phyloP scores from a whole-genome alignment of 2,797 vertebrate species.

The Ambastaia sidthimunki region DNA sequence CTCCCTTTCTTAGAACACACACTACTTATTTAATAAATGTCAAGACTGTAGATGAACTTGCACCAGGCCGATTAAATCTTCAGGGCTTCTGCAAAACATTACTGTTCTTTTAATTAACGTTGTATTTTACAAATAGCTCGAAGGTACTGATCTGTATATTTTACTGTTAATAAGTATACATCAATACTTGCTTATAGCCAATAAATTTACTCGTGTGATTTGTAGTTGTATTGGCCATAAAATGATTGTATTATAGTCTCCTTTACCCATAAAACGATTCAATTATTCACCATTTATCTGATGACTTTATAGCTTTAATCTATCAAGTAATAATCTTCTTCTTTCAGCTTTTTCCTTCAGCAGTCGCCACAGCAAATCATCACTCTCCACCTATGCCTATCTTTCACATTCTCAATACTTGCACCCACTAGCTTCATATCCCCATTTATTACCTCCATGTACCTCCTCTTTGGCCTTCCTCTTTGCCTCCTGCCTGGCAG shows the following conservation, averaged over 20 bases:
- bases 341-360: too few species aligned
- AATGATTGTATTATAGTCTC: not conserved
- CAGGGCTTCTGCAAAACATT: not conserved
- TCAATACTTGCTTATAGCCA: conserved; percentile 42
- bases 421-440: too few species aligned
- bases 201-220: not conserved
- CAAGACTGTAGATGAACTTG: not conserved
- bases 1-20: not conserved
- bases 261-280: not conserved
- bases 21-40: not conserved
- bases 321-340: too few species aligned
- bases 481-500: too few species aligned
- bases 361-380: too few species aligned
- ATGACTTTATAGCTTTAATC: too few species aligned
- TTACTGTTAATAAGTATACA: not conserved
- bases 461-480: too few species aligned
- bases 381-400: too few species aligned
- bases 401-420: too few species aligned
- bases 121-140: not conserved
- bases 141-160: not conserved
- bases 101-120: not conserved
- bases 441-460: too few species aligned
- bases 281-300: not conserved
- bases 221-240: not conserved
- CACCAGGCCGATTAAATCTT: not conserved